These are phyloP conservation scores for Engystomops pustulosus DNA, from an alignment of 2,113 vertebrate species.

Conservation along the genomic window DNA sequence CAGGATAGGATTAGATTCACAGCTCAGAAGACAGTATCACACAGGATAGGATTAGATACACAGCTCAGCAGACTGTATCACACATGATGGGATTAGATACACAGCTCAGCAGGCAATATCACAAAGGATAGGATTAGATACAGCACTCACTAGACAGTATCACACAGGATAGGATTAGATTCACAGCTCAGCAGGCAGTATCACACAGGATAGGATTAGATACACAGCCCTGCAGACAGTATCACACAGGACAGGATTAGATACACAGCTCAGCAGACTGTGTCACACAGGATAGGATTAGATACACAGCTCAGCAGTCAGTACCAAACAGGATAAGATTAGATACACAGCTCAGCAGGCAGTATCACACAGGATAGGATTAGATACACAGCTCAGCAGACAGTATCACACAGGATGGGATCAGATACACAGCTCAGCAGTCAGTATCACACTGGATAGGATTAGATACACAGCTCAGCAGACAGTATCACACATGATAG, in stretches of 20 bases:
- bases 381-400: slow-evolving; percentile 7
- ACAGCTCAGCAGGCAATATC: neutral
- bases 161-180: neutral
- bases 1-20: neutral
- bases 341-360: neutral
- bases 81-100: neutral
- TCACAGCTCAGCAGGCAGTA: neutral
- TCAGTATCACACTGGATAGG: neutral
- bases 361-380: slow-evolving; percentile 1
- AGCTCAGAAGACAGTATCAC: neutral
- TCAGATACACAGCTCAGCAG: slow-evolving; percentile 1
- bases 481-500: slow-evolving; percentile 3
- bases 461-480: slow-evolving; percentile 11
- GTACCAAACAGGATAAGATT: neutral
- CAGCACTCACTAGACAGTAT: neutral
- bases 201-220: neutral
- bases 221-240: neutral
- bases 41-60: neutral
- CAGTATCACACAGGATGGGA: slow-evolving; percentile 2
- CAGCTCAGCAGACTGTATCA: neutral
- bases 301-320: neutral
- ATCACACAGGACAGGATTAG: neutral
- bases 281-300: neutral
- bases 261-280: neutral
- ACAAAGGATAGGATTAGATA: neutral